Percentiles rank a stretch among this genome's conserved stretches.
Conservation (phyloP, 2,888 invertebrate species). For the Andrena minutula region DNA sequence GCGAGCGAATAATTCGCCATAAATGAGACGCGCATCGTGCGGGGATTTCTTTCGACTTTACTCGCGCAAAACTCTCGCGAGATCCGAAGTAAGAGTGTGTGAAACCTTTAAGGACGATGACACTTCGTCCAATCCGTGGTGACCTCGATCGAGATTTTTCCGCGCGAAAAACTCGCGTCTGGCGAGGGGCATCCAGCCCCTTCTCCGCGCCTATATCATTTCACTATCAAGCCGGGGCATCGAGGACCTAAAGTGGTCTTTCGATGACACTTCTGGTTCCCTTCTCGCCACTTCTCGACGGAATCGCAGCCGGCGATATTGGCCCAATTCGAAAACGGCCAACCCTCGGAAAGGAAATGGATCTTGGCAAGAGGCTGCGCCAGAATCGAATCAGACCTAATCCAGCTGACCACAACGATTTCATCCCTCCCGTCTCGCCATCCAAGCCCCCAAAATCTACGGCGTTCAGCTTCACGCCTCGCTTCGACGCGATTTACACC, state of each 20-base stretch:
- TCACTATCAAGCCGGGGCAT: conserved; percentile 64
- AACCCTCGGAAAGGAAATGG: conserved; percentile 69
- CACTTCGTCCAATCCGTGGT: conserved; percentile 12
- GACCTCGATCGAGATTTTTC: conserved; percentile 33
- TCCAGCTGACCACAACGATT: conserved; percentile 74
- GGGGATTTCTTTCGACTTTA: conserved; percentile 7
- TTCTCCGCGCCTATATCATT: conserved; percentile 59
- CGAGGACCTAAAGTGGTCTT: conserved; percentile 60
- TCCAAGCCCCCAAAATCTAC: conserved; percentile 52
- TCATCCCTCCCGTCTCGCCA: conserved; percentile 45
- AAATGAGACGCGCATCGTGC: not conserved
- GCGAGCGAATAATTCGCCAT: not conserved
- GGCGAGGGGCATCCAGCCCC: conserved; percentile 13
- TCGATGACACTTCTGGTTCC: conserved; percentile 65
- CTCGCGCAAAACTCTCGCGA: conserved; percentile 11
- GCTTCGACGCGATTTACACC: conserved; percentile 56
- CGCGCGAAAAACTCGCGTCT: conserved; percentile 16
- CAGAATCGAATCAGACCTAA: conserved; percentile 73
- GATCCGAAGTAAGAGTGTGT: conserved; percentile 14
- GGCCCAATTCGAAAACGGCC: conserved; percentile 72
- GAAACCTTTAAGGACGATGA: conserved; percentile 16
- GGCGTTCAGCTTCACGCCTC: conserved; percentile 57
- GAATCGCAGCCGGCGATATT: conserved; percentile 65
- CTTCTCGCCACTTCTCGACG: conserved; percentile 35
- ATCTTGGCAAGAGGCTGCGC: conserved; percentile 73